phyloP scores from a whole-genome alignment of 2,797 vertebrate genomes.

The Lithobates sylvaticus region DNA sequence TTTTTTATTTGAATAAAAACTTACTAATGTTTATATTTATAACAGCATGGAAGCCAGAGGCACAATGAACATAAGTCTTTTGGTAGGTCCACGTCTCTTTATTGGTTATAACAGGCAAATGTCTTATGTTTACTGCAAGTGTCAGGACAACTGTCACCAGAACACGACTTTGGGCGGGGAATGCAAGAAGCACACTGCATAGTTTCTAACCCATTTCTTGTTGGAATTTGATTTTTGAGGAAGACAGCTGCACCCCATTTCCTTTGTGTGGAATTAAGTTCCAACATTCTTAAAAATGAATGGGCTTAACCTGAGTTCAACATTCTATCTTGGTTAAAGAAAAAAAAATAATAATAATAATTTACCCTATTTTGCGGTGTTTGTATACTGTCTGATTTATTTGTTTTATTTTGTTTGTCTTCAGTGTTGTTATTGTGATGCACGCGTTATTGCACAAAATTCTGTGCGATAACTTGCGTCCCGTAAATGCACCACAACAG shows the following conservation, averaged over 20 bases:
- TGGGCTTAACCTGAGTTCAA: background rate
- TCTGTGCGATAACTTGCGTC: too few species aligned
- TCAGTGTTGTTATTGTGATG: too few species aligned
- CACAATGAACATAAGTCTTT: background rate
- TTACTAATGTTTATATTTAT: background rate
- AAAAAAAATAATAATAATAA: too few species aligned
- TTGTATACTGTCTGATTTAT: too few species aligned
- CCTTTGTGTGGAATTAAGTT: constrained; percentile 5
- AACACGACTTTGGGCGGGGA: background rate
- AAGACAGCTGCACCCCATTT: constrained; percentile 47
- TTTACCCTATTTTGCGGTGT: too few species aligned
- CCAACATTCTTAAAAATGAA: constrained; percentile 17
- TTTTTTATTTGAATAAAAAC: background rate
- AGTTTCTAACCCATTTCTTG: constrained; percentile 27
- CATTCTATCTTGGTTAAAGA: background rate
- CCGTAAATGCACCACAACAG: too few species aligned
- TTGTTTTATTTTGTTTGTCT: too few species aligned
- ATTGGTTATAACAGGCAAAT: constrained; percentile 4
- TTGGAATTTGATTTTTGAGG: constrained; percentile 40
- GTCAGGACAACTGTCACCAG: constrained; percentile 37
- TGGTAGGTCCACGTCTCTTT: background rate
- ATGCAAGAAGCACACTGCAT: background rate
- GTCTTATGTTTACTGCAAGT: constrained; percentile 16
- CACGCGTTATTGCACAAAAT: too few species aligned
- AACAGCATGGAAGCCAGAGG: background rate